phyloP scores from a whole-genome alignment of 2,797 vertebrate species.

The Pantherophis vulpinus region DNA sequence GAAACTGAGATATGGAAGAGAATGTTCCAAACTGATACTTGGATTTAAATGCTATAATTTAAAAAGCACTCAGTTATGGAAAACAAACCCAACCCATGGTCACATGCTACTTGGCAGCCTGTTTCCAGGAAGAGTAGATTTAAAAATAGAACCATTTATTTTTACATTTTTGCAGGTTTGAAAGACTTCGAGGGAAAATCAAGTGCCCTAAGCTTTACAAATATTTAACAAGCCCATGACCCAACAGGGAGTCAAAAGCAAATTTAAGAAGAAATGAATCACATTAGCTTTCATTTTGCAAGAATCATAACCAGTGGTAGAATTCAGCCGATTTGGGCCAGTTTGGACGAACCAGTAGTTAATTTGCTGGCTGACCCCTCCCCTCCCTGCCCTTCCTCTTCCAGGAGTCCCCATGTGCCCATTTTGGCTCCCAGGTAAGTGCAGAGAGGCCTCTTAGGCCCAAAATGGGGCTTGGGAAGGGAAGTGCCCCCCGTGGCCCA shows the following conservation, averaged over 20 bases:
- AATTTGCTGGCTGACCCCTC: too few relatives aligned
- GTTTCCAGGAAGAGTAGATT: not conserved
- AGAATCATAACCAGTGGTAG: not conserved
- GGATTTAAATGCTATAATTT: not conserved
- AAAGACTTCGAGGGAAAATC: not conserved
- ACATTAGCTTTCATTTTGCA: not conserved
- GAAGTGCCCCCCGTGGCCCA: too few relatives aligned
- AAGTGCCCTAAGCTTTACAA: not conserved
- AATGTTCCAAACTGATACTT: not conserved
- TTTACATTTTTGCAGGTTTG: not conserved
- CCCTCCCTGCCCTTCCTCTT: too few relatives aligned
- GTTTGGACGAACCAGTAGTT: too few relatives aligned
- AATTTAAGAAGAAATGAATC: not conserved
- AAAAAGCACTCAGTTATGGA: not conserved
- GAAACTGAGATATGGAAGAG: not conserved
- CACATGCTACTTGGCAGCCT: not conserved
- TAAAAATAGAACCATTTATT: not conserved
- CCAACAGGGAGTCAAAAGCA: not conserved
- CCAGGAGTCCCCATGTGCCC: too few relatives aligned
- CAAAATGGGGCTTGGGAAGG: too few relatives aligned
- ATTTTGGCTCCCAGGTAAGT: too few relatives aligned
- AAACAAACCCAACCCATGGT: not conserved
- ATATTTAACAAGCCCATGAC: not conserved
- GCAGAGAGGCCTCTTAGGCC: too few relatives aligned
- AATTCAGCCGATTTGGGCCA: too few relatives aligned